Evolutionary conservation across 2,797 vertebrate genomes (phyloP), one percentile per base, ranked within the genome.

Genomic region (Paratrypauchen microcephalus): DNA sequence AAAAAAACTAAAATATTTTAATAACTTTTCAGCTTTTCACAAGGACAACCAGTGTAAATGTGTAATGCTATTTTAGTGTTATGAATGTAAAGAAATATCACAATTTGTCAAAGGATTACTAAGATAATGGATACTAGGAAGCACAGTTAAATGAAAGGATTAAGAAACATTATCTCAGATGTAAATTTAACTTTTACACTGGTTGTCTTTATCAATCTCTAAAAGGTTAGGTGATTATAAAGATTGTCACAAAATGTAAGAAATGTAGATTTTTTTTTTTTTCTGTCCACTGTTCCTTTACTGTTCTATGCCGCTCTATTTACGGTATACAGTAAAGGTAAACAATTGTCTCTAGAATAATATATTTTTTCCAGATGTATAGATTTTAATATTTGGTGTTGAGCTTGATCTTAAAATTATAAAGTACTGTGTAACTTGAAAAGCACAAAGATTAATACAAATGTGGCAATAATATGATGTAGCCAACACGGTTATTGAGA

Each of bases 391-490:
- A 65, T 84, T 85, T 60, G 63, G 76, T 84, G 79, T 73, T 87
- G 73, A 87, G 84, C 82, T 84, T 84, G 71, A 83, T 82, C 60
- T 84, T 78, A 69, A 85, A 59, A 74, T 79, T 61, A 78, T 69
- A 80, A 69, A 83, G 72, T 84, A 74, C 79, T 81, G 80, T 82
- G 32, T 81, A 83, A 84, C 70, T 81, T 62, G 81, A 80, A 82
- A 91, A 91, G 91, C 92, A 92, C 90, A 92, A 91, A 83, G 86
- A 80, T 88, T 79, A 92, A 87, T 86, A 80, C 87, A 75, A 84
- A 84, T 66, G 78, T 78, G 69, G 83, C 84, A 88, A 50, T 65
- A 65, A 91, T 88, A 86, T 79, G 74, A 82, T 83, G 70, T 71
- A 78, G 15, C 24, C 55, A 28, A 57, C 24, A 79, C 80, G 57